Conservation (phyloP, 2,113 vertebrate species). For the Nasalis larvatus region DNA sequence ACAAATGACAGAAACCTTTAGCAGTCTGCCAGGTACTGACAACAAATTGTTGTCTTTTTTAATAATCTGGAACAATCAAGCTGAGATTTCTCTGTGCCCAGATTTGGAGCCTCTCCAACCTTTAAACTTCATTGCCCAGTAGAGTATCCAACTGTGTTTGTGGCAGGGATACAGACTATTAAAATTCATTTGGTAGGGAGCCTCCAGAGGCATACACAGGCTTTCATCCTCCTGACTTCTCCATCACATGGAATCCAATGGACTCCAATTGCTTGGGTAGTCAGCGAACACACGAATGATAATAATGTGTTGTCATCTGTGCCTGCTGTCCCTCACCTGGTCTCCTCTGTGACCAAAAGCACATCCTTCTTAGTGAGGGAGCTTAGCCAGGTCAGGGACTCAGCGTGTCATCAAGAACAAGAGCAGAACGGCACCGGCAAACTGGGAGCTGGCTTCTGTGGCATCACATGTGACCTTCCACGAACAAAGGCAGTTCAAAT, state of each 20-base stretch:
- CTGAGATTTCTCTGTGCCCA: slow-evolving; percentile 31
- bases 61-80: slow-evolving; percentile 33
- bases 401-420: background rate
- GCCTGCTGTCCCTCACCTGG: background rate
- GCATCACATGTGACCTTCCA: background rate
- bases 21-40: slow-evolving; percentile 11
- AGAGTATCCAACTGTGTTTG: slow-evolving; percentile 33
- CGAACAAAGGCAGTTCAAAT: slow-evolving; percentile 37
- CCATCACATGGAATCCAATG: background rate
- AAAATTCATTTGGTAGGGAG: slow-evolving; percentile 36
- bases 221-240: background rate
- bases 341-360: slow-evolving; percentile 23
- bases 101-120: slow-evolving; percentile 57
- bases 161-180: slow-evolving; percentile 11
- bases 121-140: slow-evolving; percentile 52
- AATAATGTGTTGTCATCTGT: background rate
- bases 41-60: background rate
- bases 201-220: background rate
- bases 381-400: background rate
- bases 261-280: background rate
- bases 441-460: background rate
- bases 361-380: background rate
- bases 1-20: slow-evolving; percentile 23
- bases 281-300: background rate
- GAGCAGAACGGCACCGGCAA: background rate